A percentile compares a stretch with the other conserved stretches of the same genome.
phyloP scores from a whole-genome alignment of 2,113 vertebrate genomes.

The Rostratula benghalensis region DNA sequence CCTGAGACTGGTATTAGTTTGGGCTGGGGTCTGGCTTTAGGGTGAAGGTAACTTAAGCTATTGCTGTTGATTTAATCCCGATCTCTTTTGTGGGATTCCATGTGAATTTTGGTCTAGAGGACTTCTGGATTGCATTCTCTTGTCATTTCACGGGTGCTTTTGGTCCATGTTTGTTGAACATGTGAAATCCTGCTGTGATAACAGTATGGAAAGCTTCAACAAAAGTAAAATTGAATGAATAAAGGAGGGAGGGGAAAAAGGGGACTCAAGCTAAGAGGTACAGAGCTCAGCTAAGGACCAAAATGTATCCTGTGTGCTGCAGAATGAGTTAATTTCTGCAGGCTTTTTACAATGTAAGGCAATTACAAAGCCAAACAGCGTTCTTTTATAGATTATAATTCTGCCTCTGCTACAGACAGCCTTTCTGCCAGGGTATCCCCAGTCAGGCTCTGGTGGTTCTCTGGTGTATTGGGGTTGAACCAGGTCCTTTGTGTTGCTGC shows the following conservation, averaged over 20 bases:
- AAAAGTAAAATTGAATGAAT: not conserved
- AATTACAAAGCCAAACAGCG: not conserved
- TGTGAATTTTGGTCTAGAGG: not conserved
- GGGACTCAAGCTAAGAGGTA: not conserved
- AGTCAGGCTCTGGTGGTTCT: fast-evolving
- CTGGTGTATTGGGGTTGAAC: not conserved
- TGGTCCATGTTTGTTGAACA: fast-evolving
- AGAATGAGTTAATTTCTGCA: not conserved
- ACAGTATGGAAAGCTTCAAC: not conserved
- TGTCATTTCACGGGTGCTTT: not conserved
- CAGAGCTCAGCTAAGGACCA: not conserved
- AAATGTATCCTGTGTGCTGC: not conserved
- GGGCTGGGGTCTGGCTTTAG: not conserved
- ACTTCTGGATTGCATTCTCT: not conserved
- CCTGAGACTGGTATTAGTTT: not conserved
- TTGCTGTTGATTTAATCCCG: not conserved
- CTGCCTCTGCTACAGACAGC: not conserved
- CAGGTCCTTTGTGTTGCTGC: not conserved
- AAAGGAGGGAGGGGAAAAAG: not conserved
- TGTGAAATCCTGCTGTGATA: fast-evolving
- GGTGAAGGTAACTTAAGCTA: not conserved
- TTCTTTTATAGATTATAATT: not conserved
- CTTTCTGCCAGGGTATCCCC: not conserved
- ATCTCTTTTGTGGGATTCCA: not conserved
- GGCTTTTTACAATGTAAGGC: not conserved